Evolutionary conservation across 1,140 invertebrate genomes (phyloP), one percentile per base, ranked within the genome.

Genomic region (Papilio helenus): DNA sequence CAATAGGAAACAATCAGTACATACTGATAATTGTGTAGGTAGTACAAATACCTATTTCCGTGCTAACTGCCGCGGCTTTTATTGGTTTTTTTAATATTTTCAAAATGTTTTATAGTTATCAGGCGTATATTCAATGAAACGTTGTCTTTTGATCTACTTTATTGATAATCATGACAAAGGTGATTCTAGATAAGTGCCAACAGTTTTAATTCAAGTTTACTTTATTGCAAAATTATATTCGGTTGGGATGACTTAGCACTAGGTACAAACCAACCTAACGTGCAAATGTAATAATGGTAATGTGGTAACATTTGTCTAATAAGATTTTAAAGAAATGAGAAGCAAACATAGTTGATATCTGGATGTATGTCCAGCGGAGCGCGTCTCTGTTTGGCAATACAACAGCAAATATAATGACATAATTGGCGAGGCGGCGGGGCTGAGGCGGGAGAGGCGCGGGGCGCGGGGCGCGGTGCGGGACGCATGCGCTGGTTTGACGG

Each of bases 401-500:
- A 90, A 88, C 87, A 90, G 89, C 87, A 84, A 87, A 86, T 87
- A 94, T 93, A 93, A 94, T 93, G 93, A 94, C 93, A 94, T 94
- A 94, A 93, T 93, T 93, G 92, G 88, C 87, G 88, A 55, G 61
- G 26, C 61, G 61, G 10, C 10, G 61, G 61, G 61, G 61, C 23
- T 3, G 23, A 26, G 23, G 58, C 10, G 55, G 18, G 55, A 20
- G 55, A 23, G 20, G 61, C 23, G 88, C 84, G 88, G 88, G 83
- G 83, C 80, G 85, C 83, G 85, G 86, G 86, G 86, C 80, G 85
- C 79, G 88, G 78, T 81, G 91, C 88, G 92, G 88, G 90, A 86
- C 92, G 92, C 92, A 94, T 93, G 92, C 92, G 92, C 92, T 87
- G 83, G 88, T 94, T 93, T 94, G 93, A 90, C 92, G 93, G 93